These are phyloP conservation scores for Araneus ventricosus DNA, from an alignment of 1,140 invertebrate species.

Conservation along the genomic window DNA sequence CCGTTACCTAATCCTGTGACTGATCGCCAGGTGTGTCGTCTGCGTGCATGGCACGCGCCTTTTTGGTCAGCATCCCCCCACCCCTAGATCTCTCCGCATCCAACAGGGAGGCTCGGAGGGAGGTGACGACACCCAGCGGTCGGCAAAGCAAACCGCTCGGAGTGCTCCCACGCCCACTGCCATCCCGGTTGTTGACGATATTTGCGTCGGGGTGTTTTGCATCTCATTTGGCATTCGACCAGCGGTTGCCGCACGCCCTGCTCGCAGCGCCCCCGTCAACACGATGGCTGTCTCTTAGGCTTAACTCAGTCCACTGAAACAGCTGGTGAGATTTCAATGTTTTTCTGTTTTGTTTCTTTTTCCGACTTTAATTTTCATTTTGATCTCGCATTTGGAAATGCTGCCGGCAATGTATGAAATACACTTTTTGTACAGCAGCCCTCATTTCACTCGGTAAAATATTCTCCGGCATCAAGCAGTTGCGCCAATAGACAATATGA, in stretches of 20 bases:
- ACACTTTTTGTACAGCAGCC: too few species aligned
- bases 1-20: conserved; percentile 42
- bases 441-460: too few species aligned
- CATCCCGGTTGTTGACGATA: conserved; percentile 33
- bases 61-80: conserved; percentile 35
- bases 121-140: conserved; percentile 44
- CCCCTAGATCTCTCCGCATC: conserved; percentile 32
- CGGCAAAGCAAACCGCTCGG: background rate
- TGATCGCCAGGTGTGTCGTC: conserved; percentile 31
- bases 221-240: conserved; percentile 67
- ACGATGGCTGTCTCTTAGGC: background rate
- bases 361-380: background rate
- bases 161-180: conserved; percentile 23
- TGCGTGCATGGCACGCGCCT: background rate
- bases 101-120: conserved; percentile 7
- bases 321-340: background rate
- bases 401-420: too few species aligned
- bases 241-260: conserved; percentile 54
- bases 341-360: background rate
- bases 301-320: background rate
- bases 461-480: too few species aligned
- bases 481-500: too few species aligned
- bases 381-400: too few species aligned
- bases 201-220: conserved; percentile 37
- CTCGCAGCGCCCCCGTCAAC: background rate